Percentiles rank a stretch among this genome's conserved stretches.
Conservation (phyloP, 2,888 invertebrate genomes). For the Drosophila eohydei region DNA sequence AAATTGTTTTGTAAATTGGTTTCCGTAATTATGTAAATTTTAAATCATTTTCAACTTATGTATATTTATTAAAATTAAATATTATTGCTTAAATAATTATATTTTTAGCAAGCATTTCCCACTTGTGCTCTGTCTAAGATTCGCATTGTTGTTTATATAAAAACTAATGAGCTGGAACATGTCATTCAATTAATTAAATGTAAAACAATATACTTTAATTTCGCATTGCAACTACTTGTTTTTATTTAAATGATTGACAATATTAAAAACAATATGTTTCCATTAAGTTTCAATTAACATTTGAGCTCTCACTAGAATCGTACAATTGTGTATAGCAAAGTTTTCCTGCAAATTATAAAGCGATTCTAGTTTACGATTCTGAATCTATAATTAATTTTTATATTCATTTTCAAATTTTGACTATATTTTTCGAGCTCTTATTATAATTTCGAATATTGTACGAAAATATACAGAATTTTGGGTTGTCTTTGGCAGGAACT, state of each 20-base stretch:
- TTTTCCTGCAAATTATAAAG: not conserved
- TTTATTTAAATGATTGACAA: not conserved
- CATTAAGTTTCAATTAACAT: not conserved
- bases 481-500: not conserved
- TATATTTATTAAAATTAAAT: constrained; percentile 23
- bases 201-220: not conserved
- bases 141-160: constrained; percentile 1
- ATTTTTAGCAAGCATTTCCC: constrained; percentile 8
- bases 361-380: too few relatives aligned
- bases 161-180: not conserved
- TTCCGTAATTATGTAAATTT: constrained; percentile 12
- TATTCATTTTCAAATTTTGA: not conserved
- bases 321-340: not conserved
- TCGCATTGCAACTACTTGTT: not conserved
- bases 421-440: not conserved
- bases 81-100: constrained; percentile 10
- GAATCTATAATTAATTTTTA: not conserved
- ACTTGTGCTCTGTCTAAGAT: not conserved
- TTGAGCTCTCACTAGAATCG: not conserved
- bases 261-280: not conserved
- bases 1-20: constrained; percentile 15
- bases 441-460: not conserved
- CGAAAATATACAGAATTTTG: not conserved
- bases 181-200: not conserved
- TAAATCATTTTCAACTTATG: constrained; percentile 8